These are phyloP conservation scores for Ophion slaviceki DNA, from an alignment of 2,888 invertebrate genomes.

Conservation along the genomic window DNA sequence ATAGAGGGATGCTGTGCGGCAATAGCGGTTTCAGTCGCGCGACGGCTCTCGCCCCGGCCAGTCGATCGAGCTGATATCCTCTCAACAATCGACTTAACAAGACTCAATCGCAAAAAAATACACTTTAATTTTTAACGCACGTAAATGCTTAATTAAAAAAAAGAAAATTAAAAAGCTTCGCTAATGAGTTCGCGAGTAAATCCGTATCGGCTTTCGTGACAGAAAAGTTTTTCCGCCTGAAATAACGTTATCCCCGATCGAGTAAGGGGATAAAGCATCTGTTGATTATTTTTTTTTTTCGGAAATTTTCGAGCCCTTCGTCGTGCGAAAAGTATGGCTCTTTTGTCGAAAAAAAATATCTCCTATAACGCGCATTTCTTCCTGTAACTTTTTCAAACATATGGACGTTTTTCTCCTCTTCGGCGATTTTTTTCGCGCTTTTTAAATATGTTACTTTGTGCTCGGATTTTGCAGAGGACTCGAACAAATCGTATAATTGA, in stretches of 20 bases:
- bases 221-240: constrained; percentile 2
- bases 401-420: constrained; percentile 21
- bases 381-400: constrained; percentile 14
- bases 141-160: constrained; percentile 13
- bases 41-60: constrained; percentile 80
- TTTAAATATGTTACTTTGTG: background rate
- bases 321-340: background rate
- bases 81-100: background rate
- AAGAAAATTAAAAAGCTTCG: background rate
- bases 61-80: constrained; percentile 74
- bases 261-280: constrained; percentile 12
- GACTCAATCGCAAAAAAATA: constrained; percentile 12
- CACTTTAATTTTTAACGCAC: background rate
- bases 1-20: constrained; percentile 77
- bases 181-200: constrained; percentile 24
- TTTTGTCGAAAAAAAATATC: background rate
- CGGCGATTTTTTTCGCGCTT: background rate
- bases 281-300: constrained; percentile 2
- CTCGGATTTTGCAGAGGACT: background rate
- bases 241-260: background rate
- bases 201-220: background rate
- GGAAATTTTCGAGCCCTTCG: background rate
- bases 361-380: background rate
- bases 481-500: background rate
- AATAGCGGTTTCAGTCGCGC: constrained; percentile 78